phyloP scores from a whole-genome alignment of 2,888 invertebrate species.

The Trissolcus japonicus region DNA sequence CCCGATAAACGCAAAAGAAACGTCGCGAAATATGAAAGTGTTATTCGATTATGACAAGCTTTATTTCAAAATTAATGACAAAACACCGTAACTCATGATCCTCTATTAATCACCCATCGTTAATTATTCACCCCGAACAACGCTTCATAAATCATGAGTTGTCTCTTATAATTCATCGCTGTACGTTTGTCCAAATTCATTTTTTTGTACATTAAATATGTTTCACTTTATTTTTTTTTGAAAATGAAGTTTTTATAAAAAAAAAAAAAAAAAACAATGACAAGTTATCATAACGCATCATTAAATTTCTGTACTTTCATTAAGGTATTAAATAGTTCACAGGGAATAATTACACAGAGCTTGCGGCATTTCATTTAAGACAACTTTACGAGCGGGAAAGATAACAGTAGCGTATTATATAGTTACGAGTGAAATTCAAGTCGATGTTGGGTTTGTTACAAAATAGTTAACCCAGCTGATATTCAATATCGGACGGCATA shows the following conservation, averaged over 20 bases:
- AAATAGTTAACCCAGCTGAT: constrained; percentile 44
- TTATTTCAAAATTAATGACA: constrained; percentile 53
- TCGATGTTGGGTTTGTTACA: constrained; percentile 32
- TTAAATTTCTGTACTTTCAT: not conserved
- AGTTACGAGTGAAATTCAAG: constrained; percentile 33
- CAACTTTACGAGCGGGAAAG: constrained; percentile 22
- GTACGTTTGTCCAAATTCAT: constrained; percentile 6
- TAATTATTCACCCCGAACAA: constrained; percentile 50
- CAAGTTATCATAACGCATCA: not conserved
- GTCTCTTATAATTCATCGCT: constrained; percentile 54
- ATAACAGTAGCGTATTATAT: constrained; percentile 11
- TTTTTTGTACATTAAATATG: too few species aligned
- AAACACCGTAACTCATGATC: constrained; percentile 49
- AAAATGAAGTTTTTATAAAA: too few species aligned
- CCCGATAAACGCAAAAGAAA: constrained; percentile 23
- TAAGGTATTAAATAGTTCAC: constrained; percentile 12
- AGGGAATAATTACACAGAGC: constrained; percentile 25
- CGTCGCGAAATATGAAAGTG: constrained; percentile 25
- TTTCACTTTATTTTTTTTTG: too few species aligned
- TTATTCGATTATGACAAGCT: constrained; percentile 54
- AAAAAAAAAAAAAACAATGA: too few species aligned
- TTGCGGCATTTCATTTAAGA: constrained; percentile 39
- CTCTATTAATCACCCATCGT: constrained; percentile 50
- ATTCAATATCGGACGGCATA: constrained; percentile 43
- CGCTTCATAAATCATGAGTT: constrained; percentile 52